Evolutionary conservation across 2,888 invertebrate species (phyloP).

Genomic region (Andricus quercusramuli): DNA sequence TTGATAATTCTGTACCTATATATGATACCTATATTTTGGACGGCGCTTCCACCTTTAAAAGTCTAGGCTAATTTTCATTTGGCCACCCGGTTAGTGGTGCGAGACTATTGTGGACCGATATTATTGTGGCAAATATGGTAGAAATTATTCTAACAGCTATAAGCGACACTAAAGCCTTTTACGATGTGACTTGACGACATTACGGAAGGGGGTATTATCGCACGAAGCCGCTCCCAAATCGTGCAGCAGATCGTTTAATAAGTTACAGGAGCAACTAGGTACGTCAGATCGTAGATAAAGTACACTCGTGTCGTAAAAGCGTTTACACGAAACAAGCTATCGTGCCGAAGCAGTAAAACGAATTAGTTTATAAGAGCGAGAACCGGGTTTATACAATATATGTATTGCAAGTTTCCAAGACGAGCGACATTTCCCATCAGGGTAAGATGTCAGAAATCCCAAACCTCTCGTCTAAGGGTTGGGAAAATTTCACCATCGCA

Average conservation of each 20-base stretch:
- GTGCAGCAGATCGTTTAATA: constrained; percentile 25
- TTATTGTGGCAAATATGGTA: neutral
- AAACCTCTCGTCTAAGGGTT: constrained; percentile 20
- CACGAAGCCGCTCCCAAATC: constrained; percentile 16
- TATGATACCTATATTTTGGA: no score
- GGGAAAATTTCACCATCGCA: constrained; percentile 67
- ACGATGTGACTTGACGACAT: constrained; percentile 26
- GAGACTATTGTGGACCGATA: no score
- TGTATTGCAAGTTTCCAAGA: neutral
- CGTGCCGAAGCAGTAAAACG: constrained; percentile 11
- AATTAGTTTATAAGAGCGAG: constrained; percentile 18
- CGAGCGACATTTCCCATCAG: neutral
- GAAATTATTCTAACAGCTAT: neutral
- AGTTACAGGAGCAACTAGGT: constrained; percentile 11
- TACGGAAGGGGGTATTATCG: neutral
- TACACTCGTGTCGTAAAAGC: constrained; percentile 28
- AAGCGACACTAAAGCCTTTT: constrained; percentile 16
- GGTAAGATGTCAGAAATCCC: constrained; percentile 10
- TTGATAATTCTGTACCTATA: no score
- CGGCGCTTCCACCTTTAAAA: no score
- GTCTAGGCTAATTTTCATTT: no score
- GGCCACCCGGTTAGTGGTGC: no score
- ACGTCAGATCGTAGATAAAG: constrained; percentile 20
- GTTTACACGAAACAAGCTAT: constrained; percentile 7
- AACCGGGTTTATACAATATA: neutral